Conservation (phyloP, 2,888 invertebrate genomes). For the Willowsia nigromaculata region DNA sequence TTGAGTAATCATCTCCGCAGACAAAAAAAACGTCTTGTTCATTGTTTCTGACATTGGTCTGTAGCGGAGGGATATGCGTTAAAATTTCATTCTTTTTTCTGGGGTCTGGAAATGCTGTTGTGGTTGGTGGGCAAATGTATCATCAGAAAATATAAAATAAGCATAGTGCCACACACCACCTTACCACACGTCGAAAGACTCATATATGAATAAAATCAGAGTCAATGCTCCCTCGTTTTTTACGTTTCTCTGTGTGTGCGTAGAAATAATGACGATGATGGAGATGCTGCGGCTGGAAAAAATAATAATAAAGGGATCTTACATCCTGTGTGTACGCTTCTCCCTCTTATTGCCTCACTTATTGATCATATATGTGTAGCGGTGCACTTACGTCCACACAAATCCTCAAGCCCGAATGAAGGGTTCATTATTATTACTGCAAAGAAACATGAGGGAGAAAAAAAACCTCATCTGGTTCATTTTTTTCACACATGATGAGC, state of each 20-base stretch:
- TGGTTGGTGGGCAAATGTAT: background rate
- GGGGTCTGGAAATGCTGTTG: background rate
- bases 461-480: constrained; percentile 70
- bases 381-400: background rate
- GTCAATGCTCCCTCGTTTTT: constrained; percentile 69
- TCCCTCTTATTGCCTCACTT: background rate
- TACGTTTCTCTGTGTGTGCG: constrained; percentile 30
- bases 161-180: constrained; percentile 44
- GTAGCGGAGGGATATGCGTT: background rate
- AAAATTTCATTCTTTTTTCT: constrained; percentile 21
- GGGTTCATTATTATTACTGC: constrained; percentile 71
- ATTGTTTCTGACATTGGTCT: constrained; percentile 8
- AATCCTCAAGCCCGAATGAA: constrained; percentile 57
- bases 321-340: constrained; percentile 62
- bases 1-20: constrained; percentile 3
- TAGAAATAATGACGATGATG: constrained; percentile 62
- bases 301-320: constrained; percentile 62
- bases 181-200: constrained; percentile 21
- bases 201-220: constrained; percentile 63
- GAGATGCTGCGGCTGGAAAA: constrained; percentile 67
- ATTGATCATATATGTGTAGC: background rate
- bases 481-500: constrained; percentile 69
- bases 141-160: background rate
- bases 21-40: background rate
- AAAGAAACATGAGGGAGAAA: constrained; percentile 50